phyloP scores from a whole-genome alignment of 1,140 invertebrate genomes.

The Antheraea pernyi region DNA sequence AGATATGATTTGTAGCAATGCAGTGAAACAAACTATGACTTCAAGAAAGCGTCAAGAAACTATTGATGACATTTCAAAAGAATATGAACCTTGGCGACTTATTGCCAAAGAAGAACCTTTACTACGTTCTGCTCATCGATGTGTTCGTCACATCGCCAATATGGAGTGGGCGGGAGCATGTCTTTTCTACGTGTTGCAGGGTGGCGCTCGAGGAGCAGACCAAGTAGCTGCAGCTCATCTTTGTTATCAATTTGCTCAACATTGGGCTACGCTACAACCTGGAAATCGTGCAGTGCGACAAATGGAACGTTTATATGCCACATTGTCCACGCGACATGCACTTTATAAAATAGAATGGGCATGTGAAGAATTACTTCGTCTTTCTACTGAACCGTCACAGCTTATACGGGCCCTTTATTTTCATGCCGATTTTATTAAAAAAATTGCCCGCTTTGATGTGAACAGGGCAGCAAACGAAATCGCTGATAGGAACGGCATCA shows the following conservation, averaged over 20 bases:
- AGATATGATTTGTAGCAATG: conserved; percentile 78
- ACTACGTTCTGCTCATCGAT: conserved; percentile 66
- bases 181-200: conserved; percentile 75
- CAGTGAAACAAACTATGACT: conserved; percentile 77
- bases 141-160: conserved; percentile 72
- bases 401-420: conserved; percentile 79
- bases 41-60: conserved; percentile 50
- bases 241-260: conserved; percentile 80
- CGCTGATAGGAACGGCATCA: conserved; percentile 74
- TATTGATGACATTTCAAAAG: conserved; percentile 42
- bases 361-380: conserved; percentile 77
- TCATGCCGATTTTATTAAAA: conserved; percentile 75
- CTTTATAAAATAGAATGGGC: conserved; percentile 79
- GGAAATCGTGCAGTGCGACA: conserved; percentile 70
- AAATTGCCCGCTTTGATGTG: conserved; percentile 75
- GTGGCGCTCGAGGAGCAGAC: conserved; percentile 77
- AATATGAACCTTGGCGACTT: conserved; percentile 60
- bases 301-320: conserved; percentile 78
- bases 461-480: conserved; percentile 80
- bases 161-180: conserved; percentile 78
- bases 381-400: conserved; percentile 77
- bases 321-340: conserved; percentile 78
- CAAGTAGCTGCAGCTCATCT: conserved; percentile 81
- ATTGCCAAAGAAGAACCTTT: conserved; percentile 64
- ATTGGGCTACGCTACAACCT: conserved; percentile 73